These are phyloP conservation scores for Arremon brunneinucha DNA, from an alignment of 2,797 vertebrate species.

Conservation along the genomic window DNA sequence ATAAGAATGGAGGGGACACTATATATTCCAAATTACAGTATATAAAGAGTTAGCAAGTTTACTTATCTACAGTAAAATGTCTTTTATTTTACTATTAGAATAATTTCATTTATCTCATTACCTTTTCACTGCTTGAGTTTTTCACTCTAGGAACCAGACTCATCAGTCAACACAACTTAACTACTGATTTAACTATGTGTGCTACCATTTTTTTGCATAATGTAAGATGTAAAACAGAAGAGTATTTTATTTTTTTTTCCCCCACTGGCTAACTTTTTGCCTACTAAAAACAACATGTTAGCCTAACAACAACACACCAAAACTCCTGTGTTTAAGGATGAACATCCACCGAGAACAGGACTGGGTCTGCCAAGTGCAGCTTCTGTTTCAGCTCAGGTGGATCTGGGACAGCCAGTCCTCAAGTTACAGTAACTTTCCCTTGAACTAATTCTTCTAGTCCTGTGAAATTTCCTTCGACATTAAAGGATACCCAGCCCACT, in stretches of 20 bases:
- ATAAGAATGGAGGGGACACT: not conserved
- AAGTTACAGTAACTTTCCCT: conserved; percentile 14
- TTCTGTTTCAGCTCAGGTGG: not conserved
- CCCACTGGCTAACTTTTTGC: not conserved
- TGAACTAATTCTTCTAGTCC: not conserved
- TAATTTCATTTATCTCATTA: not conserved
- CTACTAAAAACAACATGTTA: not conserved
- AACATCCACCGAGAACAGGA: not conserved
- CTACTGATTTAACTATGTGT: not conserved
- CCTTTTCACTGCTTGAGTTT: not conserved
- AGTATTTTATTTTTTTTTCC: not conserved
- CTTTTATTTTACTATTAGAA: not conserved
- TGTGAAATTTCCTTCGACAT: not conserved
- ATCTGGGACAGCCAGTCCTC: not conserved
- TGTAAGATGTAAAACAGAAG: not conserved
- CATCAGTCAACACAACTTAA: not conserved
- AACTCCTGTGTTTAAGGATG: not conserved
- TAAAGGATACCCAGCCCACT: not conserved
- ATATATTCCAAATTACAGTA: not conserved
- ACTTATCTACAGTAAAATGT: not conserved
- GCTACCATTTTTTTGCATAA: not conserved
- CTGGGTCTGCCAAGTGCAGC: not conserved
- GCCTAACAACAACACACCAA: not conserved
- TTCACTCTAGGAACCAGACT: not conserved
- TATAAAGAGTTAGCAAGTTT: not conserved